These are phyloP conservation scores for Hiodon tergisus DNA, from an alignment of 2,113 vertebrate genomes.

Conservation along the genomic window DNA sequence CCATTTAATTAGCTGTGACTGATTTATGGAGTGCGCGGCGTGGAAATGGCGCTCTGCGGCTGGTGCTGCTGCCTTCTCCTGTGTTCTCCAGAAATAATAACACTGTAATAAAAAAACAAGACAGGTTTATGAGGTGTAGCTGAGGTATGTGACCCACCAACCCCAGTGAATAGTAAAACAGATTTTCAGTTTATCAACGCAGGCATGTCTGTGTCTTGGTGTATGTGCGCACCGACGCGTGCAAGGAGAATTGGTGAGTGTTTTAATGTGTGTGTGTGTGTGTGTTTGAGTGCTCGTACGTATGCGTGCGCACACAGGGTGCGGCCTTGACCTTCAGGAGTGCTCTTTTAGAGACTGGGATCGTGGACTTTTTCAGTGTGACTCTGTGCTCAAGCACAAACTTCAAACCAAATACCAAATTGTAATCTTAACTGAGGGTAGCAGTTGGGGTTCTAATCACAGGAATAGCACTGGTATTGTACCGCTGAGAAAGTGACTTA, in stretches of 20 bases:
- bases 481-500: no score
- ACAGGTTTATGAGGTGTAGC: constrained; percentile 72
- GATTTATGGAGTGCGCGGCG: constrained; percentile 73
- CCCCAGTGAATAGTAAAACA: constrained; percentile 36
- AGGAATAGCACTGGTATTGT: no score
- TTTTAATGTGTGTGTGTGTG: neutral
- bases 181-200: constrained; percentile 27
- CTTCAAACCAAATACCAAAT: no score
- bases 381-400: no score
- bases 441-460: no score
- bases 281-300: neutral
- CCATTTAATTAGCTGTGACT: constrained; percentile 75
- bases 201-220: neutral
- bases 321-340: no score
- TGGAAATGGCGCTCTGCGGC: constrained; percentile 63
- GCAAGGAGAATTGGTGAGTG: neutral
- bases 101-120: constrained; percentile 56
- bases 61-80: constrained; percentile 54
- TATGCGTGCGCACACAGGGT: no score
- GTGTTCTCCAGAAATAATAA: constrained; percentile 67
- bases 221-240: neutral
- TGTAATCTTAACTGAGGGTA: no score
- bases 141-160: constrained; percentile 56
- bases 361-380: no score
- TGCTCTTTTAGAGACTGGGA: no score